These are phyloP conservation scores for Candoia aspera DNA, from an alignment of 2,113 vertebrate species.

Conservation along the genomic window DNA sequence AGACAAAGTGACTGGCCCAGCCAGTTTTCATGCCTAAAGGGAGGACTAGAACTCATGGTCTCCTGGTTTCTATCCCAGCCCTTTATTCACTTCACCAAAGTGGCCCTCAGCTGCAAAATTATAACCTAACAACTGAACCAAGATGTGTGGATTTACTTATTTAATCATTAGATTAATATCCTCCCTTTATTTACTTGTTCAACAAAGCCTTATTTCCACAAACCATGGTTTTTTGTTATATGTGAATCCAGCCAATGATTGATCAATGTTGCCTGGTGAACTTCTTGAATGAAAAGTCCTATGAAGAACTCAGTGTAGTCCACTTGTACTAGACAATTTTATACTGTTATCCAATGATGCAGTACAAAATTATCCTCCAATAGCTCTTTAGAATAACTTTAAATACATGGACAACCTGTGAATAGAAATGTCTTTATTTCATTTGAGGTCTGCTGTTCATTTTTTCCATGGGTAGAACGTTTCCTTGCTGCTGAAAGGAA, in stretches of 20 bases:
- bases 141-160: not conserved
- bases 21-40: not conserved
- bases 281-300: not conserved
- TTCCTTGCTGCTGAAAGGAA: not conserved
- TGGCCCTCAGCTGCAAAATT: not conserved
- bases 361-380: not conserved
- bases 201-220: not conserved
- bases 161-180: not conserved
- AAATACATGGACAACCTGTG: not conserved
- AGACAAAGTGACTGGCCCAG: not conserved
- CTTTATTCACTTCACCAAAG: not conserved
- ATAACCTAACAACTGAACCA: not conserved
- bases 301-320: not conserved
- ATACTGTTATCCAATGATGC: not conserved
- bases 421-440: not conserved
- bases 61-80: not conserved
- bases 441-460: not conserved
- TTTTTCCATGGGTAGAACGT: not conserved
- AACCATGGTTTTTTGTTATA: not conserved
- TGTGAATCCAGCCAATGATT: not conserved
- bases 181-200: not conserved
- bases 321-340: not conserved
- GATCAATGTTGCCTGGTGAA: not conserved
- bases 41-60: not conserved
- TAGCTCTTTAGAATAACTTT: not conserved